Percentiles rank a stretch among this genome's conserved stretches.
These are phyloP conservation scores for Enteromius unitaeniatus DNA, from an alignment of 2,797 vertebrate species.

Conservation along the genomic window DNA sequence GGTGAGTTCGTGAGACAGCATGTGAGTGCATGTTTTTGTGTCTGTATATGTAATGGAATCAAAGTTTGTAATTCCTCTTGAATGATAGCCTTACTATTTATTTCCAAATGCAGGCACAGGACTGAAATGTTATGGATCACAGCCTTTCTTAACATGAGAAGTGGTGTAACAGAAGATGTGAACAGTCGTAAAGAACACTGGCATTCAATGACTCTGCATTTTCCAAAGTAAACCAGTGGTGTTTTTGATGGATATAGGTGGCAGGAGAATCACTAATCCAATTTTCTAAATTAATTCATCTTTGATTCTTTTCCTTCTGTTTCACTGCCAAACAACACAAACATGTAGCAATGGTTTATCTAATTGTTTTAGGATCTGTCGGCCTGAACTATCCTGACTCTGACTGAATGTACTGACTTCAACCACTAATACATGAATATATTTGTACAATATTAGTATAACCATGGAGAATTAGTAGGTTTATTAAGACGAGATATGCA, in stretches of 20 bases:
- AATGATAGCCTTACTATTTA: constrained; percentile 58
- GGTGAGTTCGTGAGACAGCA: constrained; percentile 39
- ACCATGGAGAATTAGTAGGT: neutral
- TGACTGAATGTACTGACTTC: neutral
- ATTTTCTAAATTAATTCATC: constrained; percentile 54
- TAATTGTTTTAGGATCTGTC: constrained; percentile 27
- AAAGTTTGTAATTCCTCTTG: constrained; percentile 55
- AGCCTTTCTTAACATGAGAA: constrained; percentile 46
- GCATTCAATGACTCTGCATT: constrained; percentile 52
- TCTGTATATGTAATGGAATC: constrained; percentile 56
- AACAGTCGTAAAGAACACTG: constrained; percentile 56
- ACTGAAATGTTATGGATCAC: constrained; percentile 53
- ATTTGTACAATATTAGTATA: neutral
- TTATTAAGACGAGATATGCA: neutral
- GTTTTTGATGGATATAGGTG: constrained; percentile 56
- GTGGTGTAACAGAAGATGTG: constrained; percentile 55
- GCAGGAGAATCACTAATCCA: constrained; percentile 53
- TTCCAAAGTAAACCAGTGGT: constrained; percentile 59
- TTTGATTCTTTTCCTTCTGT: constrained; percentile 44
- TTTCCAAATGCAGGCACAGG: constrained; percentile 53
- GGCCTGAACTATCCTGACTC: neutral
- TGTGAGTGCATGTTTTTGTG: constrained; percentile 52
- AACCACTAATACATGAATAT: neutral
- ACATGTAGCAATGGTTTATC: constrained; percentile 47
- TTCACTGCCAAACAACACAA: constrained; percentile 53